Base-by-base conservation (phyloP, 2,888 invertebrate species). In the Synergus gifuensis region DNA sequence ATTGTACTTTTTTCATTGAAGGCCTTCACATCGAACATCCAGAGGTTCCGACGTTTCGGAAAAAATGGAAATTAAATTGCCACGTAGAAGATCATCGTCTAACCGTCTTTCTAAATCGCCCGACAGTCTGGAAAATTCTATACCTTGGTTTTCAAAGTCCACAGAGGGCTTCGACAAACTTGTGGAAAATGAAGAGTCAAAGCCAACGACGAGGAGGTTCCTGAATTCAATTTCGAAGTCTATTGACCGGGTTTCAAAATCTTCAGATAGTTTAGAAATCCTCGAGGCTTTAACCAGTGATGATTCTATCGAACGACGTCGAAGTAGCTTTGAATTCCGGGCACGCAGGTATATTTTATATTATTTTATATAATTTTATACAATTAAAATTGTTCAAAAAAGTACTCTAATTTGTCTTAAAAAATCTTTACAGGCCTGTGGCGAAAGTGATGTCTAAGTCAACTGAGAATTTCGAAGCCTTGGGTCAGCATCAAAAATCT, bases 371-470 rank as follows among this genome's bases (percentile, higher is more conserved):
- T 8, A 28, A 40, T 66, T 66, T 66, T 40, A 11, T 42, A 9
- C 36, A 9, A 66, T 42, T 66, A n/a, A 8, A n/a, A n/a, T 40
- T 40, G 8, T 42, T 64, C 11, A 4, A 67, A 67, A 22, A 4
- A 1, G 14, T 3, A 46, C 42, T 11, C 14, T 7, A 18, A 46
- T 46, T 14, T 9, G 1, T 46, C 22, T 14, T 36, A 16, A 16
- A 36, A 67, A 44, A 49, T 49, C 1, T 49, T 2, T 46, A 12
- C 4, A 73, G 73, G 36, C 54, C 85, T 58, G 76, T 87, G 76
- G 87, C 88, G 7, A 89, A 89, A 76, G 81, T 86, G 4, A 88
- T 90, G 16, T 92, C 92, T 4, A 92, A 91, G 80, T 92, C 92
- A 0, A 89, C 91, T 44, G 92, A 92, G 76, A 91, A 85, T 79